A percentile compares a stretch with the other conserved stretches of the same genome.
Conservation (phyloP, 2,888 invertebrate species). For the Oasisia sp. region DNA sequence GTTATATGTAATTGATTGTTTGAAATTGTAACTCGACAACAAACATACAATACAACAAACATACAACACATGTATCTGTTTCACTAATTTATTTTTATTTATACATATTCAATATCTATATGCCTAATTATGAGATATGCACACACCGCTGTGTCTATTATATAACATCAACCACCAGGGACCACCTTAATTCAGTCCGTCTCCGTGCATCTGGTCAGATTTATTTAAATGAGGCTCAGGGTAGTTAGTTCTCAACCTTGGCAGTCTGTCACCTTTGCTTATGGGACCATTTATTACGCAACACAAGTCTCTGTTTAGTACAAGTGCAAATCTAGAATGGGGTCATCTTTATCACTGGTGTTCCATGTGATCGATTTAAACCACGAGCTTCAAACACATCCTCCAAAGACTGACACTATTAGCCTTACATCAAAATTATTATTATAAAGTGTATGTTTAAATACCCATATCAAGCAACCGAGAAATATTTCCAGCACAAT, state of each 20-base stretch:
- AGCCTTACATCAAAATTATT: background rate
- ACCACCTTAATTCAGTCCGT: background rate
- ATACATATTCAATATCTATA: background rate
- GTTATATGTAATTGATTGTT: background rate
- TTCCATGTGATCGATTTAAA: background rate
- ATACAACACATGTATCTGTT: background rate
- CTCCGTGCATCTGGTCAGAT: background rate
- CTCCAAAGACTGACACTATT: background rate
- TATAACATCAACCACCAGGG: background rate
- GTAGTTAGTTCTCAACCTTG: background rate
- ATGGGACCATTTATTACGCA: background rate
- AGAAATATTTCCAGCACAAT: background rate
- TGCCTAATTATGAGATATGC: conserved; percentile 13
- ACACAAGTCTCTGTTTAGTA: background rate
- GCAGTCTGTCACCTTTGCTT: background rate
- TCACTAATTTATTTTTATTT: background rate
- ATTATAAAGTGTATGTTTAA: background rate
- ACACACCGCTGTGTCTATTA: background rate
- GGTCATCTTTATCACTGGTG: background rate
- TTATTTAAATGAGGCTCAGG: background rate
- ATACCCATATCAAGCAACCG: background rate
- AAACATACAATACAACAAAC: background rate
- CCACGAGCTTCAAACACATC: background rate
- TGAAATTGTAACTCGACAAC: background rate
- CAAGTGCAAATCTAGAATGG: background rate